Percentiles rank a stretch among this genome's conserved stretches.
phyloP scores from a whole-genome alignment of 2,113 vertebrate genomes.

The Syngnathus typhle region DNA sequence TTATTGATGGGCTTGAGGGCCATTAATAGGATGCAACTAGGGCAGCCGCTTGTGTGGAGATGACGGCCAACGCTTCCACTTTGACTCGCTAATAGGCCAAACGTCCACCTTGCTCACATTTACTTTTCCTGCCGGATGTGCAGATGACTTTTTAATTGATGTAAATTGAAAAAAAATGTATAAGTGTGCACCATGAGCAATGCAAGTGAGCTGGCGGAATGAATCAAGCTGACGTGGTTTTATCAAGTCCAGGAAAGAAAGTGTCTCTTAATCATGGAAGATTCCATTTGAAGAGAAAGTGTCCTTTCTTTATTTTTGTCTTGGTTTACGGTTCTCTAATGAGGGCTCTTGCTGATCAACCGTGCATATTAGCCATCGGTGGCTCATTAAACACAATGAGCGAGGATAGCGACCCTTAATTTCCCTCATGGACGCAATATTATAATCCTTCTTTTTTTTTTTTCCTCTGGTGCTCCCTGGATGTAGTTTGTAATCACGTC shows the following conservation, averaged over 20 bases:
- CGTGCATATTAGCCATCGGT: conserved; percentile 74
- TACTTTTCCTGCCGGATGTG: conserved; percentile 1
- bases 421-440: conserved; percentile 72
- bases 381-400: conserved; percentile 76
- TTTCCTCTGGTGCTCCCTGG: conserved; percentile 10
- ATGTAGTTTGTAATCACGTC: conserved; percentile 55
- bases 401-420: conserved; percentile 71
- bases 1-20: conserved; percentile 68
- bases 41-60: conserved; percentile 50
- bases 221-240: conserved; percentile 5
- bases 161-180: neutral
- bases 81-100: conserved; percentile 27
- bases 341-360: conserved; percentile 72
- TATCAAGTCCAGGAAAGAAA: conserved; percentile 24
- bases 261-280: conserved; percentile 67
- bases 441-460: conserved; percentile 27
- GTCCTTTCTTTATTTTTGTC: conserved; percentile 68
- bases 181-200: neutral
- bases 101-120: conserved; percentile 21
- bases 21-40: conserved; percentile 72
- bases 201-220: conserved; percentile 12
- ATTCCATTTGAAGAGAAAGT: conserved; percentile 71
- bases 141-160: neutral
- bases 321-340: conserved; percentile 71
- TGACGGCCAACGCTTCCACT: conserved; percentile 31